Evolutionary conservation across 2,797 vertebrate species (phyloP).

Genomic region (Cyclura pinguis): DNA sequence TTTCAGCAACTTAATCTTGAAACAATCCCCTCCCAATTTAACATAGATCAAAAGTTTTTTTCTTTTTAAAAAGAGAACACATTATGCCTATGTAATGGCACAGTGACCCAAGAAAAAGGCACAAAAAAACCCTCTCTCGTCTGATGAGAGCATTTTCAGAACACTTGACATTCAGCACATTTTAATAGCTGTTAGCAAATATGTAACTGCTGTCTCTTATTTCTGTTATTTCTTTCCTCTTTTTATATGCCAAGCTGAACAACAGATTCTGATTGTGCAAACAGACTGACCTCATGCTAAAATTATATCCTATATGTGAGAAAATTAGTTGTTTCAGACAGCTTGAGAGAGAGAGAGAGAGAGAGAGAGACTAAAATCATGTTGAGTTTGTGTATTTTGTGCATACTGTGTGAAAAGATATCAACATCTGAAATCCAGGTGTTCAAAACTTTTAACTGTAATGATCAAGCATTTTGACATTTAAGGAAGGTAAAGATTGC

Average conservation of each 20-base stretch:
- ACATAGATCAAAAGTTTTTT: slow-evolving; percentile 18
- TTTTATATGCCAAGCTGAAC: slow-evolving; percentile 47
- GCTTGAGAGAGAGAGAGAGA: too few relatives aligned
- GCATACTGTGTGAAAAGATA: background rate
- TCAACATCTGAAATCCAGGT: background rate
- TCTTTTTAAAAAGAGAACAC: slow-evolving; percentile 59
- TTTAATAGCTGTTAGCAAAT: slow-evolving; percentile 52
- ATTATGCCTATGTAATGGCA: slow-evolving; percentile 63
- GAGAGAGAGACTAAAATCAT: too few relatives aligned
- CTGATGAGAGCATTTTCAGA: slow-evolving; percentile 50
- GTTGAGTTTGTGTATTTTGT: slow-evolving; percentile 39
- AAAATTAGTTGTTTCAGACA: slow-evolving; percentile 23
- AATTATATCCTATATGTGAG: slow-evolving; percentile 29
- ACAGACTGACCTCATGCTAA: slow-evolving; percentile 46
- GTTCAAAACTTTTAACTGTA: background rate
- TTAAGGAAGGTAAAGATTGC: background rate
- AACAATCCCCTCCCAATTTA: background rate
- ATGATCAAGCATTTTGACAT: background rate
- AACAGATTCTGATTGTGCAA: slow-evolving; percentile 32
- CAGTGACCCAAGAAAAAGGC: slow-evolving; percentile 63
- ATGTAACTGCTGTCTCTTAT: slow-evolving; percentile 47
- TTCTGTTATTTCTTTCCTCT: slow-evolving; percentile 39
- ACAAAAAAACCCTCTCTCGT: slow-evolving; percentile 52
- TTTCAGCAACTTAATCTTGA: slow-evolving; percentile 17
- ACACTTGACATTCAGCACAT: slow-evolving; percentile 52